Conservation (phyloP, 1,140 invertebrate genomes). For the Sinella curviseta region DNA sequence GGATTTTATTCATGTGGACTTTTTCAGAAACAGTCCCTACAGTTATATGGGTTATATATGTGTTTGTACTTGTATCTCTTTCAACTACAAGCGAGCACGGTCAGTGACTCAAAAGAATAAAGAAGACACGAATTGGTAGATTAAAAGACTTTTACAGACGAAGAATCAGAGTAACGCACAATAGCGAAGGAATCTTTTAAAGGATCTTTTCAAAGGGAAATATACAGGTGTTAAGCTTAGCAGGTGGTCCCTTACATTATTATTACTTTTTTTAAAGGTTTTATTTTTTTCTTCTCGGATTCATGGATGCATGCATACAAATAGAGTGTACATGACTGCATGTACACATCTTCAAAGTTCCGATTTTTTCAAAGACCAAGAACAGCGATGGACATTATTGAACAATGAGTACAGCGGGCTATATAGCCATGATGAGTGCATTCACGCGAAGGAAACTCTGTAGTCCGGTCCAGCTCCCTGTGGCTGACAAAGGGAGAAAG, state of each 20-base stretch:
- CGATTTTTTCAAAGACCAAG: slow-evolving; percentile 21
- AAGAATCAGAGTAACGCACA: background rate
- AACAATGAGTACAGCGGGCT: slow-evolving; percentile 9
- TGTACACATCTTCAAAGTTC: background rate
- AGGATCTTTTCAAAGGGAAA: slow-evolving; percentile 12
- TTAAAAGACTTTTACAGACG: background rate
- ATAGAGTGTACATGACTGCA: background rate
- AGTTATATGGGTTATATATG: no score
- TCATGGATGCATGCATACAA: background rate
- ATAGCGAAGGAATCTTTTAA: background rate
- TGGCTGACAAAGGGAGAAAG: background rate
- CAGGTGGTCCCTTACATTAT: slow-evolving; percentile 43
- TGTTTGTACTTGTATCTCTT: background rate
- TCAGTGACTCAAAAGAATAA: slow-evolving; percentile 20
- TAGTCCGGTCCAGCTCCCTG: background rate
- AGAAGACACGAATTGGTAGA: background rate
- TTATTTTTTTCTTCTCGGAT: background rate
- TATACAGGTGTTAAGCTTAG: slow-evolving; percentile 45
- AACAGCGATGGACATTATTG: slow-evolving; percentile 16
- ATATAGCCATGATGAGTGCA: background rate
- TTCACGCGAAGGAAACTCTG: background rate
- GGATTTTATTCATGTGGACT: background rate
- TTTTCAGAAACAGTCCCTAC: background rate
- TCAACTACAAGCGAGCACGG: background rate
- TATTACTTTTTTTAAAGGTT: slow-evolving; percentile 18